phyloP scores from a whole-genome alignment of 2,888 invertebrate genomes.

The Orthonychiurus folsomi region DNA sequence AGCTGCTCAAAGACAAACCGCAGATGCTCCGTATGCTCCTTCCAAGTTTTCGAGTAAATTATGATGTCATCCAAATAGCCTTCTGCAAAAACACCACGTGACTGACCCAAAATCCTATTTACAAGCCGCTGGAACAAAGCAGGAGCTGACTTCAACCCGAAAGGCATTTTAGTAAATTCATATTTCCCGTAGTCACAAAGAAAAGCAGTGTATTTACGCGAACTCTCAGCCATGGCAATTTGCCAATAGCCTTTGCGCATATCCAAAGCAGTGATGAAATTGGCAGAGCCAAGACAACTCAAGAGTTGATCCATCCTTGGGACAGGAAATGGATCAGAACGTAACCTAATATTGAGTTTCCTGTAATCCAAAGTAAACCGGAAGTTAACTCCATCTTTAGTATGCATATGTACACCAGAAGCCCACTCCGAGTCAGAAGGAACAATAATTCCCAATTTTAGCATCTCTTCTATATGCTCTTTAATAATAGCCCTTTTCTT shows the following conservation, averaged over 20 bases:
- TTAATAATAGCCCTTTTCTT: conserved; percentile 19
- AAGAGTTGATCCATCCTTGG: conserved; percentile 36
- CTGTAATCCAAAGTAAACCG: conserved; percentile 36
- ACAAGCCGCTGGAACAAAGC: conserved; percentile 41
- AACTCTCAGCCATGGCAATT: conserved; percentile 35
- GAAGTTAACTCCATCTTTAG: conserved; percentile 18
- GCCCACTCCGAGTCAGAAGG: conserved; percentile 26
- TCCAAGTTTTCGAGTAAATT: conserved; percentile 35
- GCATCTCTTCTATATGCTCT: conserved; percentile 28
- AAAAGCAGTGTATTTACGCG: conserved; percentile 39
- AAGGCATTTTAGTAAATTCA: conserved; percentile 32
- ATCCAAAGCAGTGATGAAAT: conserved; percentile 41
- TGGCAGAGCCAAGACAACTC: conserved; percentile 39
- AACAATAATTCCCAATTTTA: conserved; percentile 28
- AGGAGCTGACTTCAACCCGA: conserved; percentile 39
- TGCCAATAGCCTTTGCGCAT: conserved; percentile 42
- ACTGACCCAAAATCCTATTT: conserved; percentile 8
- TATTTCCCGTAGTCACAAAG: conserved; percentile 40
- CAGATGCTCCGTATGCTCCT: conserved; percentile 37
- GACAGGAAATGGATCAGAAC: conserved; percentile 29
- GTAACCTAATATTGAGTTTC: conserved; percentile 32
- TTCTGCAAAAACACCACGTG: conserved; percentile 17
- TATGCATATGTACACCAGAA: conserved; percentile 25
- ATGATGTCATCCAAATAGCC: conserved; percentile 41
- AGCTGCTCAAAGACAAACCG: conserved; percentile 28